Conservation (phyloP, 2,113 vertebrate genomes). For the Plectropomus leopardus region DNA sequence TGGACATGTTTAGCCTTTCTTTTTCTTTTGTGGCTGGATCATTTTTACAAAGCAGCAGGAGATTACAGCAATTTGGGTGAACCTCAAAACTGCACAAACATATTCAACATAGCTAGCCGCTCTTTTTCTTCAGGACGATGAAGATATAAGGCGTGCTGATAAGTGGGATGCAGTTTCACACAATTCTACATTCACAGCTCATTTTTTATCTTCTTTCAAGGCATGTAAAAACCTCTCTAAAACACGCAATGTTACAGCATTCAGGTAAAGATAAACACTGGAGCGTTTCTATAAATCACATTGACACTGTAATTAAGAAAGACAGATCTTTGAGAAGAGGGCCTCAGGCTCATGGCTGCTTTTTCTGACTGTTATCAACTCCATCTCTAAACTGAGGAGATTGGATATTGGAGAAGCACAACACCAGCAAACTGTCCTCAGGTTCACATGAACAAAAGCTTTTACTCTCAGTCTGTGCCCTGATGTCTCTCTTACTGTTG, state of each 20-base stretch:
- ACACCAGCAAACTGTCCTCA: slow-evolving; percentile 30
- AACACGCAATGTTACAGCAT: background rate
- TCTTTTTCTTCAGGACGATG: background rate
- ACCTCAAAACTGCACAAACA: background rate
- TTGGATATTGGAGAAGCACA: slow-evolving; percentile 52
- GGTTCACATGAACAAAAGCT: slow-evolving; percentile 32
- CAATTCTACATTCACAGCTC: background rate
- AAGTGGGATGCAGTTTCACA: slow-evolving; percentile 5
- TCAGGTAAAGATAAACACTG: slow-evolving; percentile 24
- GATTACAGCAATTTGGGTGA: background rate
- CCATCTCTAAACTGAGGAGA: slow-evolving; percentile 57
- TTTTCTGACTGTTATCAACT: slow-evolving; percentile 65
- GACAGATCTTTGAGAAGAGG: slow-evolving; percentile 29
- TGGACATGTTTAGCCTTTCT: background rate
- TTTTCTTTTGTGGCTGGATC: background rate
- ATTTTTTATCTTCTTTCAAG: slow-evolving; percentile 1
- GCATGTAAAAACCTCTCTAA: background rate
- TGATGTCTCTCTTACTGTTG: background rate
- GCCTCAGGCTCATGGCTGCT: slow-evolving; percentile 48
- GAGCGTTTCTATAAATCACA: slow-evolving; percentile 63
- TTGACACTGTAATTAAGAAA: slow-evolving; percentile 73
- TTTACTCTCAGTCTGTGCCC: background rate
- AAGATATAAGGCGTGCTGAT: background rate
- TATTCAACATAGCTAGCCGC: background rate
- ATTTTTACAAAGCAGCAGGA: background rate